These are phyloP conservation scores for Saccostrea cuccullata DNA, from an alignment of 1,140 invertebrate species.

Conservation along the genomic window DNA sequence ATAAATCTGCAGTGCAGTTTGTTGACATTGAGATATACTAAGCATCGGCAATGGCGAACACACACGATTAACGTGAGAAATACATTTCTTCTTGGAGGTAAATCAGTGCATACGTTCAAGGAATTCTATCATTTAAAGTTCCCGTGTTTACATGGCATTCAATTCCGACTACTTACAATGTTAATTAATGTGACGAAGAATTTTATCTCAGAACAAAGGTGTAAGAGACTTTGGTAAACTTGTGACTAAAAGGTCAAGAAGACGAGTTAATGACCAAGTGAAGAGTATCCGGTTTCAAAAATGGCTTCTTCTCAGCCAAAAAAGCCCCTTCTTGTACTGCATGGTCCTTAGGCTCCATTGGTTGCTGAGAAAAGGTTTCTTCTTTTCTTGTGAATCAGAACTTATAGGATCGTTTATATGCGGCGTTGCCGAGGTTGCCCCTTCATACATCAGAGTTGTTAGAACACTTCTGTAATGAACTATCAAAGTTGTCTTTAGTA, in stretches of 20 bases:
- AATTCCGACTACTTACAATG: conserved; percentile 28
- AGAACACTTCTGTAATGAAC: background rate
- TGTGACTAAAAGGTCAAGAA: conserved; percentile 26
- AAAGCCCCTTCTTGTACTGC: background rate
- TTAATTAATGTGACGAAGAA: conserved; percentile 33
- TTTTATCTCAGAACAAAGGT: conserved; percentile 19
- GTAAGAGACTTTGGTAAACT: background rate
- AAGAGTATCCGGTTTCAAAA: background rate
- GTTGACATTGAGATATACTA: background rate
- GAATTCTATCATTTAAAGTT: conserved; percentile 32
- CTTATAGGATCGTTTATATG: conserved; percentile 20
- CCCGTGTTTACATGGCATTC: conserved; percentile 29
- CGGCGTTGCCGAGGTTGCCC: background rate
- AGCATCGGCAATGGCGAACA: background rate
- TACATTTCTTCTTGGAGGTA: background rate
- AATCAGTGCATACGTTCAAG: conserved; percentile 1
- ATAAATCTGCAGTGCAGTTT: background rate
- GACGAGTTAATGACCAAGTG: conserved; percentile 5
- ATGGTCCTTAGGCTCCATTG: conserved; percentile 16
- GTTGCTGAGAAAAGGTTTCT: conserved; percentile 15
- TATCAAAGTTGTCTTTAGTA: background rate
- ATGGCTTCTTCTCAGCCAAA: conserved; percentile 28
- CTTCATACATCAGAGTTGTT: conserved; percentile 15
- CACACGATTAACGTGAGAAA: conserved; percentile 1
- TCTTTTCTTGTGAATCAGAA: background rate